Conservation (phyloP, 1,140 invertebrate genomes). For the Chironomus tepperi region DNA sequence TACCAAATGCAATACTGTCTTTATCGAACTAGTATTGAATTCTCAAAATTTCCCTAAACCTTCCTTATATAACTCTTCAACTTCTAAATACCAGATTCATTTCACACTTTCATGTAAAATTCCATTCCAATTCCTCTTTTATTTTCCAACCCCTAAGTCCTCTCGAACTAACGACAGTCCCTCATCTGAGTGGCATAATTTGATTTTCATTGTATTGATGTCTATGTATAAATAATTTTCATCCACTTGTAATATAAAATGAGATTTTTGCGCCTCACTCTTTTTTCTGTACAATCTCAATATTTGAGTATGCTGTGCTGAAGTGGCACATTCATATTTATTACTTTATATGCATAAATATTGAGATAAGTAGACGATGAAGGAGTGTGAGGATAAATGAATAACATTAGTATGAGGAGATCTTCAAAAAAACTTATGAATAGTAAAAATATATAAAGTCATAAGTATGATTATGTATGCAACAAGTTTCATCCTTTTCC, state of each 20-base stretch:
- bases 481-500: neutral
- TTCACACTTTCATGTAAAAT: too few species aligned
- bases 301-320: neutral
- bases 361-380: neutral
- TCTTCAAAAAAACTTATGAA: neutral
- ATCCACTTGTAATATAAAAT: neutral
- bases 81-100: too few species aligned
- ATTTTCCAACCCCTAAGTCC: too few species aligned
- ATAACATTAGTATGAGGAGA: neutral
- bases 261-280: neutral
- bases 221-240: conserved; percentile 3
- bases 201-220: neutral
- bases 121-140: too few species aligned
- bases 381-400: neutral
- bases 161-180: too few species aligned
- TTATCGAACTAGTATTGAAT: too few species aligned
- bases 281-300: neutral
- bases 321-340: neutral
- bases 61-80: too few species aligned
- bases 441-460: conserved; percentile 15
- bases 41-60: too few species aligned
- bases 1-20: too few species aligned
- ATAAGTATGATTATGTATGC: neutral
- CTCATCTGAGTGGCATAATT: neutral
- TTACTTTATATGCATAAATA: neutral